phyloP scores from a whole-genome alignment of 2,113 vertebrate species.

The Natator depressus region DNA sequence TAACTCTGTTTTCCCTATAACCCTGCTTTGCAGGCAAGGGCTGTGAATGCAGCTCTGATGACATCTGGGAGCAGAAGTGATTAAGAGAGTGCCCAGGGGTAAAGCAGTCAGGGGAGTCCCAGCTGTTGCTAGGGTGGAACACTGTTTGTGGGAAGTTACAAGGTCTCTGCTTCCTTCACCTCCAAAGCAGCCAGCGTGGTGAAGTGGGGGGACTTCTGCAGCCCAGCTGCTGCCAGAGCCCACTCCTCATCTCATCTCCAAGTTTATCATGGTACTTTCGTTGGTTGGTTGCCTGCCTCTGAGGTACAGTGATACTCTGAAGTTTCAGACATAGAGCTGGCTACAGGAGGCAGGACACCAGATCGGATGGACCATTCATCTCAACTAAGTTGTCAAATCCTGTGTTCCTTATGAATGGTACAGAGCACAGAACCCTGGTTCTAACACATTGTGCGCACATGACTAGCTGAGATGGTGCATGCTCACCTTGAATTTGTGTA shows the following conservation, averaged over 20 bases:
- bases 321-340: neutral
- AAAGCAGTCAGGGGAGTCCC: neutral
- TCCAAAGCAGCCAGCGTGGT: neutral
- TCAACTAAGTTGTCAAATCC: neutral
- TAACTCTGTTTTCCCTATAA: neutral
- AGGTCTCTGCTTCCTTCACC: neutral
- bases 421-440: neutral
- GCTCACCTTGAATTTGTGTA: neutral
- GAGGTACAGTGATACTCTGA: neutral
- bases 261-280: neutral
- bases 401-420: neutral
- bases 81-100: neutral
- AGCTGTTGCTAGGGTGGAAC: neutral
- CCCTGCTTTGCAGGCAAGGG: neutral
- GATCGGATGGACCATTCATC: neutral
- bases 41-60: neutral
- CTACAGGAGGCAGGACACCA: neutral
- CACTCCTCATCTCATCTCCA: neutral
- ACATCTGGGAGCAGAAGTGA: neutral
- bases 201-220: neutral
- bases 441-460: accelerated
- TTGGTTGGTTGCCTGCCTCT: neutral
- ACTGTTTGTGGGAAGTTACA: neutral
- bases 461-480: neutral
- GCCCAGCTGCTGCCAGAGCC: neutral